Conservation (phyloP, 2,888 invertebrate species). For the Masnerella sp. region DNA sequence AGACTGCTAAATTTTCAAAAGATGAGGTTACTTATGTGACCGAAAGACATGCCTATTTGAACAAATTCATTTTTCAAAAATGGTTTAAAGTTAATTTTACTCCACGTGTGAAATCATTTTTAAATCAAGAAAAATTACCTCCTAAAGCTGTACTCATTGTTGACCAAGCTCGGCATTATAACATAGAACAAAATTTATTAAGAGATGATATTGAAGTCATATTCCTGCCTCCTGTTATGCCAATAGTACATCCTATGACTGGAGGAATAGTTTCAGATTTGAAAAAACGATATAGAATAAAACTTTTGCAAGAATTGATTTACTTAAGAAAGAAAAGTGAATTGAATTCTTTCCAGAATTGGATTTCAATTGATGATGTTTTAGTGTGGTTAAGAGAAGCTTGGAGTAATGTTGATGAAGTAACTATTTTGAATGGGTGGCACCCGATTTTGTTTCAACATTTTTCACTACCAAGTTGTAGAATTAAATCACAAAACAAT, state of each 20-base stretch:
- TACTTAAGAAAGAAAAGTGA: background rate
- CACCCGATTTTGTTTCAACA: conserved; percentile 5
- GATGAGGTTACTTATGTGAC: conserved; percentile 1
- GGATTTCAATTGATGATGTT: background rate
- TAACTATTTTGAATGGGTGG: conserved; percentile 30
- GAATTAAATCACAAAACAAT: background rate
- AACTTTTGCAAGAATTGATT: conserved; percentile 5
- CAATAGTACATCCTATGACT: conserved; percentile 15
- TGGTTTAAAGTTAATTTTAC: conserved; percentile 40
- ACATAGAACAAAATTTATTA: conserved; percentile 16
- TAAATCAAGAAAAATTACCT: conserved; percentile 13
- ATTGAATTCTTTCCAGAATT: background rate
- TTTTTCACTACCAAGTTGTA: background rate
- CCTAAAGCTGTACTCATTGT: conserved; percentile 28
- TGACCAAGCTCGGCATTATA: conserved; percentile 22
- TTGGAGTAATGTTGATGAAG: conserved; percentile 12
- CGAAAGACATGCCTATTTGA: conserved; percentile 31
- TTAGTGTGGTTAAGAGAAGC: conserved; percentile 18
- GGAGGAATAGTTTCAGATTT: conserved; percentile 13
- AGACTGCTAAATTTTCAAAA: conserved; percentile 4
- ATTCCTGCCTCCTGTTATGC: conserved; percentile 39
- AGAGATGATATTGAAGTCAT: conserved; percentile 19
- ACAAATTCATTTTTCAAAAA: conserved; percentile 4
- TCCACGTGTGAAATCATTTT: conserved; percentile 25
- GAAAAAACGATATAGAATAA: conserved; percentile 12